Percentiles rank a stretch among this genome's conserved stretches.
Evolutionary conservation across 1,140 invertebrate species (phyloP).

Genomic region (Nephila pilipes): DNA sequence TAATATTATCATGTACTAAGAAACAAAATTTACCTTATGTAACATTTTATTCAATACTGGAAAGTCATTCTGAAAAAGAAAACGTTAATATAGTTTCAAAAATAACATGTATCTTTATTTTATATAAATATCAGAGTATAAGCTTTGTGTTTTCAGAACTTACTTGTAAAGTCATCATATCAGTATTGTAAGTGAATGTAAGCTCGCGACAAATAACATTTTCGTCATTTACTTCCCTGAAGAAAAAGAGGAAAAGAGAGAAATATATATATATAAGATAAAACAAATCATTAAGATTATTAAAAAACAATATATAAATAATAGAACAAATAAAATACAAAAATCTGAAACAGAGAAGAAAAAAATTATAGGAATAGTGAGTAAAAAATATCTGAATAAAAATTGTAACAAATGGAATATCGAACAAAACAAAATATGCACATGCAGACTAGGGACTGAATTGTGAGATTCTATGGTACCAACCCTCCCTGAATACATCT

Average conservation of each 20-base stretch:
- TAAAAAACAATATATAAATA: no score
- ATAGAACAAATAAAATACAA: no score
- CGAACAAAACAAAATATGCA: no score
- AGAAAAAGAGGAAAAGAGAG: neutral
- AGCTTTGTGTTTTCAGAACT: neutral
- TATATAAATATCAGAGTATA: no score
- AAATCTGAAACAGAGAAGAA: no score
- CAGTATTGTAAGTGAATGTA: constrained; percentile 76
- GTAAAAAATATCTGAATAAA: no score
- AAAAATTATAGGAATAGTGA: no score
- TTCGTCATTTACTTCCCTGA: constrained; percentile 89
- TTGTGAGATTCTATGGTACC: no score
- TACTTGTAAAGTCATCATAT: constrained; percentile 64
- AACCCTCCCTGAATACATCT: no score
- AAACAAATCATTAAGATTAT: no score
- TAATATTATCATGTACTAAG: neutral
- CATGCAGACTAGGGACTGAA: no score
- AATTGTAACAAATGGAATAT: no score
- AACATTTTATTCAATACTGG: constrained; percentile 55
- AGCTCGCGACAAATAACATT: constrained; percentile 87
- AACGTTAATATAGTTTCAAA: neutral
- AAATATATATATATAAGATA: neutral
- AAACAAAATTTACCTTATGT: constrained; percentile 54
- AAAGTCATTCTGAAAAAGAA: constrained; percentile 60
- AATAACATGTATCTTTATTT: neutral